Percentiles rank a stretch among this genome's conserved stretches.
phyloP scores from a whole-genome alignment of 2,797 vertebrate species.

The Rhyacichthys aspro region DNA sequence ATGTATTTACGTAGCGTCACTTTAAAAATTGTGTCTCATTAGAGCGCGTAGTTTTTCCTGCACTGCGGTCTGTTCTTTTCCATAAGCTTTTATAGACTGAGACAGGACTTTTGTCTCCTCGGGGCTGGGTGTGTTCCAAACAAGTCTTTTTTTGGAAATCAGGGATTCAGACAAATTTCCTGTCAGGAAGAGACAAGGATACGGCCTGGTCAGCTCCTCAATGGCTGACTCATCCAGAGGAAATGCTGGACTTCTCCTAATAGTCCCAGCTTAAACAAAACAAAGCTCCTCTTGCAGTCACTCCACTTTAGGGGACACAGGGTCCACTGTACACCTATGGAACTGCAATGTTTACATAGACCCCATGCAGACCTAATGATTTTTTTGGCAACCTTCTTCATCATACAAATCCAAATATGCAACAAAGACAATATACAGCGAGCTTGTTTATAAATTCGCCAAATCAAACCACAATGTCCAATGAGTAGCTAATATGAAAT shows the following conservation, averaged over 20 bases:
- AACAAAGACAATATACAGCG: too few relatives aligned
- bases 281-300: background rate
- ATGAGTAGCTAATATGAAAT: too few relatives aligned
- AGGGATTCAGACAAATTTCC: constrained; percentile 77
- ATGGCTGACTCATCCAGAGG: constrained; percentile 71
- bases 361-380: too few relatives aligned
- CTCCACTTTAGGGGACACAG: too few relatives aligned
- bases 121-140: constrained; percentile 72
- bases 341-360: background rate
- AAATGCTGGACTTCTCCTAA: constrained; percentile 45
- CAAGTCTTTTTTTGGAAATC: constrained; percentile 73
- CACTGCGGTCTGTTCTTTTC: constrained; percentile 54
- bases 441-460: too few relatives aligned
- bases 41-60: constrained; percentile 26
- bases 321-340: background rate
- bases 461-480: too few relatives aligned
- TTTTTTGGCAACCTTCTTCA: too few relatives aligned
- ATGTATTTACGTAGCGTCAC: constrained; percentile 6
- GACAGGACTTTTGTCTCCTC: constrained; percentile 40
- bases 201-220: constrained; percentile 61
- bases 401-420: too few relatives aligned
- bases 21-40: constrained; percentile 5
- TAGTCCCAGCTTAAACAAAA: constrained; percentile 2
- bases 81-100: constrained; percentile 18
- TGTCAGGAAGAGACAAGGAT: constrained; percentile 79